phyloP scores from a whole-genome alignment of 2,113 vertebrate species.

The Hemiscyllium ocellatum region DNA sequence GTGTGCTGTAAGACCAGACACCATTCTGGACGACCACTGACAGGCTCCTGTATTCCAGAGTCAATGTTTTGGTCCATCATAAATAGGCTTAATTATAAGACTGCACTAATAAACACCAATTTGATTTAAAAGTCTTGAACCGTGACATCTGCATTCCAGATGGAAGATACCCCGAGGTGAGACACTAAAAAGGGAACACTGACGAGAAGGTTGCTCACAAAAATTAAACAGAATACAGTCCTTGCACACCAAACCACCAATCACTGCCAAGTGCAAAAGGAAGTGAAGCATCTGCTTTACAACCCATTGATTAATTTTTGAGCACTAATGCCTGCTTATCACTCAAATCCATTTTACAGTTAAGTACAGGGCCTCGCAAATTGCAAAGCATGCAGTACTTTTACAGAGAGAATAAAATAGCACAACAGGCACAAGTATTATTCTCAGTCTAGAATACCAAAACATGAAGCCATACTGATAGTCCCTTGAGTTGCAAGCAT shows the following conservation, averaged over 20 bases:
- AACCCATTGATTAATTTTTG: slow-evolving; percentile 16
- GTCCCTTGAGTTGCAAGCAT: background rate
- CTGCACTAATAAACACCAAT: slow-evolving; percentile 30
- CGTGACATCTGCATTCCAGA: slow-evolving; percentile 32
- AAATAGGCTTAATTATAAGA: slow-evolving; percentile 25
- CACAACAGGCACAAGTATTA: background rate
- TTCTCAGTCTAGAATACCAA: background rate
- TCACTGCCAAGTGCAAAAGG: background rate
- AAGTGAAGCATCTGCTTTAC: slow-evolving; percentile 16
- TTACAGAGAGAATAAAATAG: background rate
- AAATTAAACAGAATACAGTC: background rate
- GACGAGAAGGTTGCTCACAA: background rate
- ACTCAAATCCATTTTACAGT: slow-evolving; percentile 1
- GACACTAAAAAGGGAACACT: slow-evolving; percentile 9
- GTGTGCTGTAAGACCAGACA: background rate
- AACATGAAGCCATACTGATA: background rate
- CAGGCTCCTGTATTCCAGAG: background rate
- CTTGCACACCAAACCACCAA: background rate
- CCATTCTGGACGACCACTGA: background rate
- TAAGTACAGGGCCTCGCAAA: background rate
- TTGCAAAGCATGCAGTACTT: too few species aligned
- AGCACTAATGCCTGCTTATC: slow-evolving; percentile 13
- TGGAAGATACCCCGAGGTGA: slow-evolving; percentile 21
- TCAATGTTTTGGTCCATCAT: slow-evolving; percentile 20
- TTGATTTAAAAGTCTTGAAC: slow-evolving; percentile 25